Evolutionary conservation across 2,888 invertebrate genomes (phyloP).

Genomic region (Drosophila rubida): DNA sequence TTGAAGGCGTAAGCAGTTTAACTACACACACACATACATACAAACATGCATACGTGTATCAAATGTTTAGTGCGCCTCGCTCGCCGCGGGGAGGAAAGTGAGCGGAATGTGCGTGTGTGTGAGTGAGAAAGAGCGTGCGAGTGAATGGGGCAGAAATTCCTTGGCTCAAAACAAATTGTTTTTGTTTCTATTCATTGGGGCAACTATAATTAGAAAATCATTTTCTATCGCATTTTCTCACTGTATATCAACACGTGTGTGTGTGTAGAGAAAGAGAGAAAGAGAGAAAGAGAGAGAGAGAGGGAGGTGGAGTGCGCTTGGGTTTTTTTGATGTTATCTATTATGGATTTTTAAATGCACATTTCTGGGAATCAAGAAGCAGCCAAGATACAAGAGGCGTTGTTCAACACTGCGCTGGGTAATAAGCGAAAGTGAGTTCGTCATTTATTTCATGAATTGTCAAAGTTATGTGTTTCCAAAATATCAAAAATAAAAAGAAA

Average conservation of each 20-base stretch:
- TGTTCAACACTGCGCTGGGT: not conserved
- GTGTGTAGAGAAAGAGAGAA: not conserved
- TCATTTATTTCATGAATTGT: too few species aligned
- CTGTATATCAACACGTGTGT: slow-evolving; percentile 7
- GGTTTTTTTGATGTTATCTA: slow-evolving; percentile 31
- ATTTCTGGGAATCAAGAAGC: slow-evolving; percentile 29
- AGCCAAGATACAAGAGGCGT: not conserved
- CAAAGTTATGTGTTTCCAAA: too few species aligned
- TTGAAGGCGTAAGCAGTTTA: slow-evolving; percentile 48
- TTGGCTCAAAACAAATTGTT: slow-evolving; percentile 48
- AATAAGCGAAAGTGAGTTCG: not conserved
- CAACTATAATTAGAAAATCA: slow-evolving; percentile 61
- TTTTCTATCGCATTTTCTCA: slow-evolving; percentile 41
- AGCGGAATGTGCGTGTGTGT: slow-evolving; percentile 2
- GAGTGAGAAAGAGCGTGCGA: not conserved
- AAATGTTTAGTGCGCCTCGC: slow-evolving; percentile 18
- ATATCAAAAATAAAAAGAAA: too few species aligned
- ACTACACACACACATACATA: not conserved
- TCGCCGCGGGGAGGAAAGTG: not conserved
- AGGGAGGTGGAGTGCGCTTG: not conserved
- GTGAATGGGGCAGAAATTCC: slow-evolving; percentile 18
- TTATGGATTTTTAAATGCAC: slow-evolving; percentile 32
- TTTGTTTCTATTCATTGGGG: slow-evolving; percentile 51
- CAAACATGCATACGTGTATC: slow-evolving; percentile 9
- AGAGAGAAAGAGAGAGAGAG: not conserved